Evolutionary conservation across 2,797 vertebrate genomes (phyloP).

Genomic region (Triplophysa yarkandensis): DNA sequence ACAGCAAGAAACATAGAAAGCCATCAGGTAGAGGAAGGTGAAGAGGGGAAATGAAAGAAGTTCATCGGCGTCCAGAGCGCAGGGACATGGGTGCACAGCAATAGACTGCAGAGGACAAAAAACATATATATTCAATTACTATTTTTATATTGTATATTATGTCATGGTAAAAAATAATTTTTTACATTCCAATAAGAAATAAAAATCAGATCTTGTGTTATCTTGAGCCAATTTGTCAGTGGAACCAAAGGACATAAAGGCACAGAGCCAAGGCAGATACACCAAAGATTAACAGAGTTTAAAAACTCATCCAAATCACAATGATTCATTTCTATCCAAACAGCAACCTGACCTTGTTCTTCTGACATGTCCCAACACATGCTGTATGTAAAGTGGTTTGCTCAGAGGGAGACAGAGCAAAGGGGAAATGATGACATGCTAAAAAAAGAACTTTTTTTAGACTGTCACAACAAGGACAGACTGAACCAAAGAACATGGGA

Average conservation of each 20-base stretch:
- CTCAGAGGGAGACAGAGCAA: constrained; percentile 20
- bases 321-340: constrained; percentile 14
- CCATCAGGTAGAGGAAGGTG: constrained; percentile 27
- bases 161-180: too few relatives aligned
- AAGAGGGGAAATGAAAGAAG: constrained; percentile 19
- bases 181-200: too few relatives aligned
- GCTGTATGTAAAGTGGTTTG: constrained; percentile 2
- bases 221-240: neutral
- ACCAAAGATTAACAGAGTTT: neutral
- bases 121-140: too few relatives aligned
- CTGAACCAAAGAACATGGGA: constrained; percentile 15
- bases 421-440: constrained; percentile 43
- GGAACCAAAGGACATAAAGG: neutral
- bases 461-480: neutral
- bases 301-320: constrained; percentile 1
- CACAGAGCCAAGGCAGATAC: neutral
- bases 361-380: constrained; percentile 5
- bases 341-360: neutral
- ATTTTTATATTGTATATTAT: too few relatives aligned
- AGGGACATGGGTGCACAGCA: constrained; percentile 84
- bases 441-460: neutral
- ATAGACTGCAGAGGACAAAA: constrained; percentile 69
- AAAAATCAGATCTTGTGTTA: too few relatives aligned
- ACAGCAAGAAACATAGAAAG: constrained; percentile 15
- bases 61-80: constrained; percentile 85